A percentile compares a stretch with the other conserved stretches of the same genome.
Conservation (phyloP, 2,113 vertebrate genomes). For the Rhinichthys klamathensis region DNA sequence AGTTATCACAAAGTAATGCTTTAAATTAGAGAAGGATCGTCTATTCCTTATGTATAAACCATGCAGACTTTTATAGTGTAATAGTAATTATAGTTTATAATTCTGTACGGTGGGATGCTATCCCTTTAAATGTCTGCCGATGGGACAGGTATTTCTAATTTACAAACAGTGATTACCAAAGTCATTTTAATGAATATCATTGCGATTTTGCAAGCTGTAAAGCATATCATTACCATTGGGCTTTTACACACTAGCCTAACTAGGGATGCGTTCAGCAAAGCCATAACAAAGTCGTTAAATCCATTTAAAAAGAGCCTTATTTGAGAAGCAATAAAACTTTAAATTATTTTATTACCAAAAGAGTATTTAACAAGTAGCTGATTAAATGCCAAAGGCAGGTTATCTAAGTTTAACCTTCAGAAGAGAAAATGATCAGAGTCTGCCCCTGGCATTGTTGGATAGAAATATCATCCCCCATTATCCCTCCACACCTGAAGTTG, state of each 20-base stretch:
- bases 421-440: slow-evolving; percentile 97
- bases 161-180: slow-evolving; percentile 89
- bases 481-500: slow-evolving; percentile 94
- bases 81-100: no score
- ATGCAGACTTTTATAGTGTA: not conserved
- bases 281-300: slow-evolving; percentile 96
- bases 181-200: slow-evolving; percentile 93
- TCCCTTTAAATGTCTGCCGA: slow-evolving; percentile 70
- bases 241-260: slow-evolving; percentile 82
- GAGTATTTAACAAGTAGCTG: slow-evolving; percentile 99
- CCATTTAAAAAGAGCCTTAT: slow-evolving; percentile 97
- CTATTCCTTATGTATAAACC: not conserved
- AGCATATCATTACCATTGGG: slow-evolving; percentile 90
- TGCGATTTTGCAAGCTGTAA: slow-evolving; percentile 90
- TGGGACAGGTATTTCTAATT: slow-evolving; percentile 75
- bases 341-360: slow-evolving; percentile 99
- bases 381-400: slow-evolving; percentile 99
- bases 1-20: not conserved
- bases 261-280: slow-evolving; percentile 86
- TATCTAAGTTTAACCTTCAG: slow-evolving; percentile 99
- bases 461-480: slow-evolving; percentile 99
- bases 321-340: slow-evolving; percentile 99
- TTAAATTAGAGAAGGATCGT: not conserved
- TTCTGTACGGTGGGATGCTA: slow-evolving; percentile 27
- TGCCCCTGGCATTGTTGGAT: slow-evolving; percentile 95